Conservation (phyloP, 2,797 vertebrate genomes). For the Alosa sapidissima region DNA sequence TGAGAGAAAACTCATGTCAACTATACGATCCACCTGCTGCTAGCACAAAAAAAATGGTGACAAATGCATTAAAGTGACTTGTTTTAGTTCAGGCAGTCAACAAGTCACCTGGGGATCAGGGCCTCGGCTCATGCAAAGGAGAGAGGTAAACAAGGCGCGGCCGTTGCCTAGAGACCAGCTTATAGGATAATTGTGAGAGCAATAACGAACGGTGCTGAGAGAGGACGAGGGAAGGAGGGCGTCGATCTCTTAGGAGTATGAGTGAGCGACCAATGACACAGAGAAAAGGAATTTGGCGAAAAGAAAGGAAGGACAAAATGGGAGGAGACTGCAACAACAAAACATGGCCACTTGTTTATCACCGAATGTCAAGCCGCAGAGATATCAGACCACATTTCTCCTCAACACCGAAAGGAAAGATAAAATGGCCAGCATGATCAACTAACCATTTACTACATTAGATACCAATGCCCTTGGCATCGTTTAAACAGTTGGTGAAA, state of each 20-base stretch:
- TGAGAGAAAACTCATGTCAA: neutral
- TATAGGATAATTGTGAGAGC: neutral
- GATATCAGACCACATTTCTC: neutral
- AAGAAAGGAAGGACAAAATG: neutral
- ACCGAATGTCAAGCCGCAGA: neutral
- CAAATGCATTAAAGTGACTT: neutral
- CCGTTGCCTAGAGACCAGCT: constrained; percentile 72
- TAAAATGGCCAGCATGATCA: neutral
- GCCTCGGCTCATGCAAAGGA: neutral
- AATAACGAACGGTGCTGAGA: neutral
- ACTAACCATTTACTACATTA: neutral
- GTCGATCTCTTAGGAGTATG: neutral
- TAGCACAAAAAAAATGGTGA: neutral
- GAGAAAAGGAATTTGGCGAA: neutral
- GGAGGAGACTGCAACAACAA: neutral
- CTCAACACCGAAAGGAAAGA: neutral
- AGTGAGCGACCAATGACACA: neutral
- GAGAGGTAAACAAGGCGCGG: constrained; percentile 75
- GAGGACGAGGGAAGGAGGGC: neutral
- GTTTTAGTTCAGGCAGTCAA: neutral
- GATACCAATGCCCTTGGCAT: neutral
- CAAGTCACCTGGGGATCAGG: neutral
- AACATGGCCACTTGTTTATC: neutral
- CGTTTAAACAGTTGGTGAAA: neutral
- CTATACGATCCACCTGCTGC: neutral